Evolutionary conservation across 2,113 vertebrate species (phyloP).

Genomic region (Microtus richardsoni): DNA sequence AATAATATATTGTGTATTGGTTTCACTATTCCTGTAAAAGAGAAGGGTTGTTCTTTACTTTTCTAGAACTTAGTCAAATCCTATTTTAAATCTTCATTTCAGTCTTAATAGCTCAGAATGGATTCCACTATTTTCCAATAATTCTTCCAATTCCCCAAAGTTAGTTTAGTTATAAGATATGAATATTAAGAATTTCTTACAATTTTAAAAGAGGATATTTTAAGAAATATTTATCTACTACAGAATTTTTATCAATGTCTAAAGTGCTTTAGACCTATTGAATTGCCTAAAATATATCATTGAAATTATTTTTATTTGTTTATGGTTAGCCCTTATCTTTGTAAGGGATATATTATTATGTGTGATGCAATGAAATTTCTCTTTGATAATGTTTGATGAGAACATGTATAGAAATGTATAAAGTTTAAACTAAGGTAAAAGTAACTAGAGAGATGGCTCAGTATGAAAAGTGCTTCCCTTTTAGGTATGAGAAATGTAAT

Average conservation of each 20-base stretch:
- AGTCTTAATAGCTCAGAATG: not conserved
- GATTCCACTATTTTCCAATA: not conserved
- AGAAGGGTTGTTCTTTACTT: not conserved
- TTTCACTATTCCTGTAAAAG: not conserved
- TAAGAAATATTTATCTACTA: not conserved
- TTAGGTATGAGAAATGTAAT: not conserved
- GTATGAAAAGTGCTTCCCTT: not conserved
- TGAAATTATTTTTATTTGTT: not conserved
- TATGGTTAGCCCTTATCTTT: not conserved
- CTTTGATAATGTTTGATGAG: not conserved
- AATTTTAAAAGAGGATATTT: not conserved
- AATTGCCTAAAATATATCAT: not conserved
- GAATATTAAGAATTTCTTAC: not conserved
- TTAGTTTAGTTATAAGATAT: not conserved
- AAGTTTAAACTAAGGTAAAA: not conserved
- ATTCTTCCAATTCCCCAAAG: not conserved
- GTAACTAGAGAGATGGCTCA: not conserved
- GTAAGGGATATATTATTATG: not conserved
- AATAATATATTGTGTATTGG: not conserved
- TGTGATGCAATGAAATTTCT: not conserved
- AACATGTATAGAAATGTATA: not conserved
- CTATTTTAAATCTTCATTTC: not conserved
- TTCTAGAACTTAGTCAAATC: not conserved
- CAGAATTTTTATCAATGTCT: not conserved
- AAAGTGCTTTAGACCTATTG: not conserved